Conservation (phyloP, 2,113 vertebrate genomes). For the Coryphaenoides rupestris region DNA sequence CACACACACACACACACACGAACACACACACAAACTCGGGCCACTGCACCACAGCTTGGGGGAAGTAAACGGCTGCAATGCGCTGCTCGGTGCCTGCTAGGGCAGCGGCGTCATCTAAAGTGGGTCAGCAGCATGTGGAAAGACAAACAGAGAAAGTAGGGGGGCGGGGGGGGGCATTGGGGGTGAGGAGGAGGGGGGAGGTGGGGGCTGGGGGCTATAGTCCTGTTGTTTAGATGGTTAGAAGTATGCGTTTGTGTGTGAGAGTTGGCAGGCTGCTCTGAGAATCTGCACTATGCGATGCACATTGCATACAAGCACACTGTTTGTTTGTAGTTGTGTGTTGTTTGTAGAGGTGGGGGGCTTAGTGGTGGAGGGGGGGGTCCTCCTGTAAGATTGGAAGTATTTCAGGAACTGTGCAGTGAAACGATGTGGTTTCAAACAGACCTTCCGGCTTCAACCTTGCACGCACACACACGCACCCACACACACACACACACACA, state of each 20-base stretch:
- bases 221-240: slow-evolving; percentile 31
- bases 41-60: slow-evolving; percentile 28
- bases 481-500: background rate
- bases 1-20: slow-evolving; percentile 55
- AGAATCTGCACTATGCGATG: slow-evolving; percentile 16
- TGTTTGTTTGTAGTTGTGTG: background rate
- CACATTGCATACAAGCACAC: background rate
- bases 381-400: too few relatives aligned
- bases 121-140: slow-evolving; percentile 59
- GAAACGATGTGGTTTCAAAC: too few relatives aligned
- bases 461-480: too few relatives aligned
- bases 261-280: slow-evolving; percentile 15
- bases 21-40: slow-evolving; percentile 13
- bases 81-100: too few relatives aligned
- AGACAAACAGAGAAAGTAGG: slow-evolving; percentile 34
- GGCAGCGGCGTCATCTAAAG: slow-evolving; percentile 48
- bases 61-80: slow-evolving; percentile 35
- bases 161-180: background rate
- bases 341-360: slow-evolving; percentile 7
- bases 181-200: background rate
- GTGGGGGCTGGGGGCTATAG: background rate
- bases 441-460: too few relatives aligned
- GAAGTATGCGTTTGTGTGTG: slow-evolving; percentile 22
- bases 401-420: too few relatives aligned
- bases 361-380: slow-evolving; percentile 9